A percentile compares a stretch with the other conserved stretches of the same genome.
phyloP scores from a whole-genome alignment of 2,888 invertebrate species.

The Heteromurus nitidus region DNA sequence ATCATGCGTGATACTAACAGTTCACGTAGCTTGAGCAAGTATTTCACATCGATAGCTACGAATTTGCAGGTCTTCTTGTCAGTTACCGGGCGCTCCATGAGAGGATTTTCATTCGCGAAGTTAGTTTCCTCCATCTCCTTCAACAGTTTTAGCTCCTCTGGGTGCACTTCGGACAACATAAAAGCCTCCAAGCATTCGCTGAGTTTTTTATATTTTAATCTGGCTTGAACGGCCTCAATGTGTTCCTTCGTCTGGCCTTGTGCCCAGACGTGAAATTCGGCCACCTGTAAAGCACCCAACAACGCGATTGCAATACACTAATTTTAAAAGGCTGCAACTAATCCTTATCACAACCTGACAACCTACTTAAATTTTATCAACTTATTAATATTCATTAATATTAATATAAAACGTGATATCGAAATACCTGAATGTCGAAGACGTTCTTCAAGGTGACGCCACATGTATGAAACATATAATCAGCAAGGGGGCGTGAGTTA shows the following conservation, averaged over 20 bases:
- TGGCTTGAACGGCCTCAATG: background rate
- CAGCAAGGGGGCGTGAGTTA: slow-evolving; percentile 75
- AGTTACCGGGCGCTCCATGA: slow-evolving; percentile 6
- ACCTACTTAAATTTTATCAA: too few species aligned
- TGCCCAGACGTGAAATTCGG: background rate
- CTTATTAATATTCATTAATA: background rate
- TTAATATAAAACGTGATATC: background rate
- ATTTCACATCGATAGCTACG: slow-evolving; percentile 30
- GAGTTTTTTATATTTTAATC: background rate
- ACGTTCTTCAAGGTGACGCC: slow-evolving; percentile 74
- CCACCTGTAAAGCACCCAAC: too few species aligned
- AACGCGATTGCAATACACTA: too few species aligned
- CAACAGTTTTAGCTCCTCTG: background rate
- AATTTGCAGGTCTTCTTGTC: slow-evolving; percentile 4
- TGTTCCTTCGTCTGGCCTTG: background rate
- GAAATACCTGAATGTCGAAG: slow-evolving; percentile 75
- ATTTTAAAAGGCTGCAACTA: too few species aligned
- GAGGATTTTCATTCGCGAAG: background rate
- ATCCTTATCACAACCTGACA: too few species aligned
- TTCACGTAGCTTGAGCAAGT: slow-evolving; percentile 11
- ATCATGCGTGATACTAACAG: background rate
- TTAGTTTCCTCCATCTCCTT: background rate
- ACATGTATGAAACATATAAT: slow-evolving; percentile 75
- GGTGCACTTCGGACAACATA: background rate
- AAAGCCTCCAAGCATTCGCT: background rate